Conservation (phyloP, 2,888 invertebrate genomes). For the Hydrotaea cyrtoneurina region DNA sequence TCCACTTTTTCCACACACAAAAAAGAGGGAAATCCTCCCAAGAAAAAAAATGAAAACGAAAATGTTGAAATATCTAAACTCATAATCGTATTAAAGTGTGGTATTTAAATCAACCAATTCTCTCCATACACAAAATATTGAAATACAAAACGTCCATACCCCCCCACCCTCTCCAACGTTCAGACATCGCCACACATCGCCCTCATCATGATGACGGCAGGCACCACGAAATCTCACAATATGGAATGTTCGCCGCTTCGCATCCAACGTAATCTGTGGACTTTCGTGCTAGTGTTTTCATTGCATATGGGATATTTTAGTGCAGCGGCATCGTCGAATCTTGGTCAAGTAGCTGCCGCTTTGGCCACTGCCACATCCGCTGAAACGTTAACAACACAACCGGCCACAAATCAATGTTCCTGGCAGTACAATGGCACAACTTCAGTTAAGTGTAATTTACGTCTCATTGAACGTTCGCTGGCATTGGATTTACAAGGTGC, state of each 20-base stretch:
- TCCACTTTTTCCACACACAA: neutral
- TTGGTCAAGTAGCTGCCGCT: conserved; percentile 53
- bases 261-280: conserved; percentile 23
- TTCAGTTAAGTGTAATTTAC: conserved; percentile 85
- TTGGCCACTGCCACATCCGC: conserved; percentile 56
- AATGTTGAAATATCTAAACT: conserved; percentile 30
- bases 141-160: conserved; percentile 5
- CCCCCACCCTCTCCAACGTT: conserved; percentile 16
- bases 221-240: neutral
- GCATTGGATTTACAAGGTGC: conserved; percentile 83
- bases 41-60: conserved; percentile 12
- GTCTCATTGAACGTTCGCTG: conserved; percentile 85
- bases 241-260: neutral
- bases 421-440: conserved; percentile 81
- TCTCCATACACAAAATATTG: neutral
- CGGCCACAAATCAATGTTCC: conserved; percentile 81
- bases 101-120: neutral
- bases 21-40: conserved; percentile 1
- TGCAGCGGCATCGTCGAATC: conserved; percentile 46
- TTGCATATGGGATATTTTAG: conserved; percentile 65
- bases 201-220: neutral
- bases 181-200: neutral
- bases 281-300: conserved; percentile 40
- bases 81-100: neutral
- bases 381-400: conserved; percentile 66